These are phyloP conservation scores for Temnopleurus reevesii DNA, from an alignment of 53 echinoderm and acorn worm species.

Conservation along the genomic window DNA sequence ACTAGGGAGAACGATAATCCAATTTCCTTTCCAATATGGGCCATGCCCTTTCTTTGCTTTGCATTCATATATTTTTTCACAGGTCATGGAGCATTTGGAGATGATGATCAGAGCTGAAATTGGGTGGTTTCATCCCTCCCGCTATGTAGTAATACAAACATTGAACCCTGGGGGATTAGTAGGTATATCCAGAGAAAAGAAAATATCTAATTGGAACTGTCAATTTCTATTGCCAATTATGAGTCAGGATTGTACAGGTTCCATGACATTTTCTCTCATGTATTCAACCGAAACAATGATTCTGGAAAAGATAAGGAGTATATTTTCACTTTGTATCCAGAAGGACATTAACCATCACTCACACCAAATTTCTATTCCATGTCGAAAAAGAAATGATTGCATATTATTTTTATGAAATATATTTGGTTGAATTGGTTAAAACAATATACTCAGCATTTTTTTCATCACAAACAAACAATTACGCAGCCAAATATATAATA, in stretches of 20 bases:
- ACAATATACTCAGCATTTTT: too few relatives aligned
- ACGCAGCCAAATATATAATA: too few relatives aligned
- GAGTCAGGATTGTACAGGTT: not conserved
- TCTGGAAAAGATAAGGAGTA: too few relatives aligned
- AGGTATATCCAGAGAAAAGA: not conserved
- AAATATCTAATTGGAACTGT: slow-evolving; percentile 34
- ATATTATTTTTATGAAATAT: too few relatives aligned
- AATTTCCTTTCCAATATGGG: slow-evolving; percentile 5
- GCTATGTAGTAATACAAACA: not conserved
- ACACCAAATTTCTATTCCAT: too few relatives aligned
- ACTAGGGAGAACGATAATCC: not conserved
- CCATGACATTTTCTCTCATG: not conserved
- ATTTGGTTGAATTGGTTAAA: too few relatives aligned
- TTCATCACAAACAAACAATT: too few relatives aligned
- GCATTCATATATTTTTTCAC: not conserved
- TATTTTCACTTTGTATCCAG: too few relatives aligned
- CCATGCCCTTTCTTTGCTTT: not conserved
- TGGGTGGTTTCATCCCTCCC: not conserved
- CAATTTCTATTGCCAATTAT: not conserved
- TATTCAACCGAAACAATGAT: not conserved
- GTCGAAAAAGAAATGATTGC: too few relatives aligned
- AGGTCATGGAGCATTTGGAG: slow-evolving; percentile 20
- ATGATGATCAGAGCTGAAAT: slow-evolving; percentile 10
- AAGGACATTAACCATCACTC: too few relatives aligned
- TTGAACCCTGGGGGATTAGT: not conserved